Evolutionary conservation across 2,797 vertebrate genomes (phyloP), one percentile per base, ranked within the genome.

Genomic region (Pteropus rufus): DNA sequence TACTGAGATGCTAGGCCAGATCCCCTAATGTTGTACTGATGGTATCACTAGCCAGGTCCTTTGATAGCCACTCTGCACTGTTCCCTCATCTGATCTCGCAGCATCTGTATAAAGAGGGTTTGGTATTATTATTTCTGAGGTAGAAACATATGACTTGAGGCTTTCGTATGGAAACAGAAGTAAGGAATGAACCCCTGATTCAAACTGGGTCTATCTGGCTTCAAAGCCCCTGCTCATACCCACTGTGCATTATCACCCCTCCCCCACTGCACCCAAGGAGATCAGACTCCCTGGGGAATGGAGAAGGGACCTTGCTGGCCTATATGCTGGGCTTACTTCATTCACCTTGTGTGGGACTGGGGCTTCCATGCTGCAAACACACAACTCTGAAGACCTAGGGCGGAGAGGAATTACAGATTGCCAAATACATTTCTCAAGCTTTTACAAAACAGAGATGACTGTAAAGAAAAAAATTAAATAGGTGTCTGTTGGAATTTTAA

Each of bases 331-430:
- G 36, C 44, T 83, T 36, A 31, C n/a, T 8, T 26, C 5, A 14
- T 8, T 26, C 5, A 14, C 6, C 9, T 8, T n/a, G 15, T 2
- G 4, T 4, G 14, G 8, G 6, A 24, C 24, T 19, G 31, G 31
- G 1, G 5, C 34, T 64, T 29, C 44, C 10, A 29, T 46, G 26
- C 10, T 31, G 41, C 70, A 46, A 31, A 46, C 3, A 36, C 29
- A 65, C 31, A 60, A 10, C 36, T 36, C 12, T 18, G 49, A 23
- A n/a, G n/a, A n/a, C 72, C 39, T 2, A 0, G 0, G 82, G 11
- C 12, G 36, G n/a, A 2, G 18, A 70, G 60, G 44, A 49, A 9
- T 31, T 52, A 41, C 41, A 52, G n/a, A 12, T 15, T 0, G 7
- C 24, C 62, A 54, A 12, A n/a, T 18, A 21, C 10, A 3, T 41